Conservation (phyloP, 2,113 vertebrate genomes). For the Ophiodon elongatus region DNA sequence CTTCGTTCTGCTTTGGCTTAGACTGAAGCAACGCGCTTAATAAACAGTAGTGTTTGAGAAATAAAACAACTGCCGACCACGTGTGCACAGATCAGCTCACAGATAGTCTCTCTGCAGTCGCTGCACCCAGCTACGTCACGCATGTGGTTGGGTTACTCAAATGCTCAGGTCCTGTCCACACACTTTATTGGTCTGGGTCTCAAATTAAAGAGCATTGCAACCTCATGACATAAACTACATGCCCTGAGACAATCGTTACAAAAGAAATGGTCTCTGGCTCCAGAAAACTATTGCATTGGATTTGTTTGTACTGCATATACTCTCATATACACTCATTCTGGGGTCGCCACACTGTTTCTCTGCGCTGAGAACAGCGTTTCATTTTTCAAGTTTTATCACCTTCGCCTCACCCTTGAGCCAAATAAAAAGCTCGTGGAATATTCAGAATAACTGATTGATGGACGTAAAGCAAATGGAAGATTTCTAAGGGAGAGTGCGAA, state of each 20-base stretch:
- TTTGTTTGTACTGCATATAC: background rate
- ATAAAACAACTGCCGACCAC: constrained; percentile 7
- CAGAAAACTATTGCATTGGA: background rate
- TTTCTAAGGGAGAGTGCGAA: background rate
- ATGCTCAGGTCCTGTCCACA: background rate
- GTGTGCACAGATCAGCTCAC: background rate
- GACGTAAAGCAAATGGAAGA: background rate
- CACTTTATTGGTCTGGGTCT: background rate
- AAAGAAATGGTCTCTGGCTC: background rate
- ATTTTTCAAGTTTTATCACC: background rate
- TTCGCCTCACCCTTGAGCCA: background rate
- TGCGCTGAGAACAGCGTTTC: background rate
- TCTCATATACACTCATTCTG: background rate
- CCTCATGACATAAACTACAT: background rate
- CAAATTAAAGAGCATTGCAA: background rate
- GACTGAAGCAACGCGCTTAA: constrained; percentile 11
- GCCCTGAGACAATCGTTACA: background rate
- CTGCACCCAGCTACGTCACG: background rate
- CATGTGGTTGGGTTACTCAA: background rate
- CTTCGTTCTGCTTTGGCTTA: constrained; percentile 19
- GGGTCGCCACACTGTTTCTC: background rate
- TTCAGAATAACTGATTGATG: background rate
- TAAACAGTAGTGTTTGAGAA: background rate
- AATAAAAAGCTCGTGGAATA: background rate
- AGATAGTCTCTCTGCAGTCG: background rate